Evolutionary conservation across 2,888 invertebrate genomes (phyloP), one percentile per base, ranked within the genome.

Genomic region (Nomada fucata): DNA sequence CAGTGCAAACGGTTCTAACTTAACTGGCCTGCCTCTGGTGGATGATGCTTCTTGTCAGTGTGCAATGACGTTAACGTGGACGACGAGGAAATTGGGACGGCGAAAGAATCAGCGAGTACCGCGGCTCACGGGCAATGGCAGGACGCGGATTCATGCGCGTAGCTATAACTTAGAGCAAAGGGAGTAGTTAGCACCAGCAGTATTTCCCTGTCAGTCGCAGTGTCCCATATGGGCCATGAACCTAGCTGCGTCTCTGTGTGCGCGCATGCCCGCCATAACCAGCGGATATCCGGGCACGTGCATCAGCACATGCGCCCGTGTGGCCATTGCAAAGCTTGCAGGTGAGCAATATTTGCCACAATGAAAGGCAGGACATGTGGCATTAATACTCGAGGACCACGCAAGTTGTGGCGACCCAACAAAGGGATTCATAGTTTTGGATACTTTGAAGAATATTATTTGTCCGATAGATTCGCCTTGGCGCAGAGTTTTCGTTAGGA

Each of bases 191-290:
- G 86, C 87, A 81, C 73, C 79, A 50, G 89, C 88, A 89, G 87
- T 89, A 89, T 89, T 88, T 89, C 84, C 84, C 86, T 88, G 89
- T 88, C 88, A 89, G 70, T 76, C 78, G 86, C 89, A 89, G 89
- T 52, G 72, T 23, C 78, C 87, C 87, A 85, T 88, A 86, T 88
- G 83, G 75, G 36, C 29, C 72, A 59, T 79, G 67, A 69, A 71
- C 67, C 60, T n/a, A 72, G 23, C 67, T 75, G 74, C 71, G 69
- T 79, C 72, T 79, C 72, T 68, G 67, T 79, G 52, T 77, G 53
- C n/a, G 73, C 70, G 67, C 67, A 76, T 52, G 68, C 70, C 55
- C 77, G 70, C 79, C 82, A 79, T 83, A 59, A 81, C 72, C 83
- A 78, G 60, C 59, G 69, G 71, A 78, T 60, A 65, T 73, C 64